Conservation (phyloP, 2,888 invertebrate species). For the Nymphalis urticae region DNA sequence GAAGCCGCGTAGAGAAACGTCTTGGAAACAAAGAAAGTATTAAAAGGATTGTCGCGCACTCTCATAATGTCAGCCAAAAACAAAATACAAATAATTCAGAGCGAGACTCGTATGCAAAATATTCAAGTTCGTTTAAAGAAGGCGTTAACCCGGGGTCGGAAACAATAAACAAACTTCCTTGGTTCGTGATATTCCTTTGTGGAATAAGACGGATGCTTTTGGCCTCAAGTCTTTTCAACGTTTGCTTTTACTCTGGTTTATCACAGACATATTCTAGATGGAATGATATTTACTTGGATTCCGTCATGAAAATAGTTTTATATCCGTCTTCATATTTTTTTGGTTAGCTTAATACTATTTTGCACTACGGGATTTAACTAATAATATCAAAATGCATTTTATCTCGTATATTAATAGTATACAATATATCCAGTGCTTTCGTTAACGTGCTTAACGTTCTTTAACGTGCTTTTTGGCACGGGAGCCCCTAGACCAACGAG, state of each 20-base stretch:
- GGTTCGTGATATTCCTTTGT: slow-evolving; percentile 32
- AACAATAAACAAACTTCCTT: slow-evolving; percentile 37
- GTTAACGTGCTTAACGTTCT: too few species aligned
- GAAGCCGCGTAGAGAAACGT: background rate
- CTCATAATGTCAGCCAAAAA: slow-evolving; percentile 20
- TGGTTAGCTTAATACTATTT: background rate
- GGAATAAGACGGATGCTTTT: slow-evolving; percentile 28
- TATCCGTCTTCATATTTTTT: background rate
- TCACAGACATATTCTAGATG: slow-evolving; percentile 19
- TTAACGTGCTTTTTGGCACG: too few species aligned
- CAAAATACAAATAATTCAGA: slow-evolving; percentile 21
- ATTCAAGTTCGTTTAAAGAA: slow-evolving; percentile 30
- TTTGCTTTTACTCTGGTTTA: slow-evolving; percentile 27
- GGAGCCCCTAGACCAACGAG: too few species aligned
- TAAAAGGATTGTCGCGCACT: slow-evolving; percentile 5
- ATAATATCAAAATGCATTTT: background rate
- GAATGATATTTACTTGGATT: slow-evolving; percentile 9
- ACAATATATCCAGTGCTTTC: too few species aligned
- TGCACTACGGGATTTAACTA: background rate
- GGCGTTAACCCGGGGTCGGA: slow-evolving; percentile 33
- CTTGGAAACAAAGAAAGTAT: background rate
- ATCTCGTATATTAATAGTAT: background rate
- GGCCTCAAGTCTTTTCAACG: slow-evolving; percentile 20
- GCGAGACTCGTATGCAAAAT: slow-evolving; percentile 25
- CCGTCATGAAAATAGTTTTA: slow-evolving; percentile 8